Evolutionary conservation across 2,888 invertebrate genomes (phyloP).

Genomic region (Deroplatys truncata): DNA sequence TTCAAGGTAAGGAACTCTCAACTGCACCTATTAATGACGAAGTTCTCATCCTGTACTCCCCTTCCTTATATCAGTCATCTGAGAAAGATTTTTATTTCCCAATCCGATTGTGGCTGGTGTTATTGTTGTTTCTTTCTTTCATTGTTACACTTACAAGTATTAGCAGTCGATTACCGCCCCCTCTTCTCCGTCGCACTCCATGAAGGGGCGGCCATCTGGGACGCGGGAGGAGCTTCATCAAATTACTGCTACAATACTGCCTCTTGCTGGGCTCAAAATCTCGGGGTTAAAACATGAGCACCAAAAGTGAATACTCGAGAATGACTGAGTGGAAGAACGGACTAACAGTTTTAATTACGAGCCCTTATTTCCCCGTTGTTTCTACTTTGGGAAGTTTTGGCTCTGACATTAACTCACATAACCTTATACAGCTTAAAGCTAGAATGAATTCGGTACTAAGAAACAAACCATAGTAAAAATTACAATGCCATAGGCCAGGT

Average conservation of each 20-base stretch:
- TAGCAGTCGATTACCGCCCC: slow-evolving; percentile 27
- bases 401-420: neutral
- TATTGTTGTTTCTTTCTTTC: slow-evolving; percentile 23
- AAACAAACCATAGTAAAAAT: neutral
- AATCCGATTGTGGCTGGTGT: slow-evolving; percentile 24
- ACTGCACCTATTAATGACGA: no score
- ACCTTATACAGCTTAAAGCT: neutral
- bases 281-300: slow-evolving; percentile 23
- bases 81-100: neutral
- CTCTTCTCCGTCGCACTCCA: neutral
- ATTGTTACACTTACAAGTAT: slow-evolving; percentile 29
- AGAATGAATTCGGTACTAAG: neutral
- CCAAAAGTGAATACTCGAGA: slow-evolving; percentile 12
- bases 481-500: no score
- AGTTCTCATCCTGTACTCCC: neutral
- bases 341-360: neutral
- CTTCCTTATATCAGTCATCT: neutral
- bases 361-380: neutral
- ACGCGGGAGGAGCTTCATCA: slow-evolving; percentile 27
- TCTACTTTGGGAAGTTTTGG: neutral
- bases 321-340: neutral
- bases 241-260: slow-evolving; percentile 30
- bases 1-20: neutral
- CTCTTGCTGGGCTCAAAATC: slow-evolving; percentile 5
- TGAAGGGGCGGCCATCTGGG: slow-evolving; percentile 12